phyloP scores from a whole-genome alignment of 2,888 invertebrate species.

The Ichneumoninae sp. region DNA sequence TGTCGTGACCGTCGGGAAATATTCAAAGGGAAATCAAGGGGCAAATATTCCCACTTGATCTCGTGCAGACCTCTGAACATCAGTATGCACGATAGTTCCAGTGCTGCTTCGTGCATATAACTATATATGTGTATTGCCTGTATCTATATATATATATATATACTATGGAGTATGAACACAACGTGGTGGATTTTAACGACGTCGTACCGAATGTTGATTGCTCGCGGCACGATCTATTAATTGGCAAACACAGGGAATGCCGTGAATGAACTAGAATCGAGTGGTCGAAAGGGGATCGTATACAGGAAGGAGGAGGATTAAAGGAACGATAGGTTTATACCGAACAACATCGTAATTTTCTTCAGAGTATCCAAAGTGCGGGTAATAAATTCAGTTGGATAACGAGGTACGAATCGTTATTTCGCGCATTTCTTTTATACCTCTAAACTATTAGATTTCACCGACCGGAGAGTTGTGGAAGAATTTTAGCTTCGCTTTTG shows the following conservation, averaged over 20 bases:
- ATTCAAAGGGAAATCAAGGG: background rate
- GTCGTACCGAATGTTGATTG: conserved; percentile 61
- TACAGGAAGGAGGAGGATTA: conserved; percentile 28
- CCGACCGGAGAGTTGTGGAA: background rate
- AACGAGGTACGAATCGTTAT: conserved; percentile 41
- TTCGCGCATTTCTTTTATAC: conserved; percentile 22
- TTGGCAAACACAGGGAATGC: conserved; percentile 59
- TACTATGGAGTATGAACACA: conserved; percentile 37
- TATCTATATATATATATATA: conserved; percentile 3
- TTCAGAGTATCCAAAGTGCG: conserved; percentile 30
- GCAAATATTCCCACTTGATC: conserved; percentile 6
- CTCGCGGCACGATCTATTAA: conserved; percentile 65
- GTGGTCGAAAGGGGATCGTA: conserved; percentile 31
- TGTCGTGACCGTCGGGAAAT: background rate
- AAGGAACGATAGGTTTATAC: conserved; percentile 57
- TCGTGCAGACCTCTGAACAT: conserved; percentile 5
- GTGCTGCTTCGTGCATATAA: background rate
- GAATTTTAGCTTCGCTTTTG: conserved; percentile 1
- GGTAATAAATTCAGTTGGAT: conserved; percentile 44
- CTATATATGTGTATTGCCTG: background rate
- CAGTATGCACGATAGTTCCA: background rate
- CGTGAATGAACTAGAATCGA: conserved; percentile 57
- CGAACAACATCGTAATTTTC: conserved; percentile 54
- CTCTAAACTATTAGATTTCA: conserved; percentile 18
- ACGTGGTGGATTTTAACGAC: conserved; percentile 56